A percentile compares a stretch with the other conserved stretches of the same genome.
phyloP scores from a whole-genome alignment of 1,140 invertebrate species.

The Ooceraea biroi region DNA sequence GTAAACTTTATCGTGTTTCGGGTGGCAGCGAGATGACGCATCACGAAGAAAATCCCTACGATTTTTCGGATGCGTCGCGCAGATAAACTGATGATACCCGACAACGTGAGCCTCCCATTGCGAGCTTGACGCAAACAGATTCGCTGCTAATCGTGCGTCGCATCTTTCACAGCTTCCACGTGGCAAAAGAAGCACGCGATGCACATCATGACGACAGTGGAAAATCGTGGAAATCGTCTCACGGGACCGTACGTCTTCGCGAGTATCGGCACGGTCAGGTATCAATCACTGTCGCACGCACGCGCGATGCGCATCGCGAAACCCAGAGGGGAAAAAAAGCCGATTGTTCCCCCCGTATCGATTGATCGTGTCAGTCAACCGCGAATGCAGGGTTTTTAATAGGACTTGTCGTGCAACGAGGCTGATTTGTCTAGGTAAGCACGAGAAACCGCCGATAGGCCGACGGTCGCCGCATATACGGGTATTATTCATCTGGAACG shows the following conservation, averaged over 20 bases:
- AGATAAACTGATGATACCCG: too few relatives aligned
- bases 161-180: neutral
- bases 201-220: neutral
- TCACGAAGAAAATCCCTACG: neutral
- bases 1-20: neutral
- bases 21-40: neutral
- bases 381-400: conserved; percentile 58
- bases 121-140: conserved; percentile 30
- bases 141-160: neutral
- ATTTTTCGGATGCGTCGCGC: too few relatives aligned
- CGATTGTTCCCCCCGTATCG: conserved; percentile 3
- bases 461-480: conserved; percentile 17
- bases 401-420: conserved; percentile 29
- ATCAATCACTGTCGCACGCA: neutral
- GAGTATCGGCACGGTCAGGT: conserved; percentile 22
- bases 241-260: conserved; percentile 22
- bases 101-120: too few relatives aligned
- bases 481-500: conserved; percentile 65
- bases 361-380: too few relatives aligned
- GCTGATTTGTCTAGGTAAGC: conserved; percentile 58
- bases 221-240: conserved; percentile 33
- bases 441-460: conserved; percentile 58
- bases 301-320: neutral
- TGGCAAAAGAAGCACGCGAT: neutral
- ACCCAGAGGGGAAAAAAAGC: conserved; percentile 18